Percentiles rank a stretch among this genome's conserved stretches.
Conservation (phyloP, 2,113 vertebrate species). For the Pelusios castaneus region DNA sequence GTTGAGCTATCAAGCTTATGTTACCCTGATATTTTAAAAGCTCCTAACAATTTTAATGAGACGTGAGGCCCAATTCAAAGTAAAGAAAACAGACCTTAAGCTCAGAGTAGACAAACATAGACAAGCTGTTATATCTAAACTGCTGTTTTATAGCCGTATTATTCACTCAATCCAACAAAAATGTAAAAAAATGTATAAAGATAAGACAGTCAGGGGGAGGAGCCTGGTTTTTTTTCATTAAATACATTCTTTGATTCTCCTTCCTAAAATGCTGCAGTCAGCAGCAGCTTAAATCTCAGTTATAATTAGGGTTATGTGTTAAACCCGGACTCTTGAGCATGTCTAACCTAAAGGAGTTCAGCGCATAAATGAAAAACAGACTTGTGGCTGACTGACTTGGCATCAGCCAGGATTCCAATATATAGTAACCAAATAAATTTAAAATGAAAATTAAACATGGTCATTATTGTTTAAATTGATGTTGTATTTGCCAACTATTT, state of each 20-base stretch:
- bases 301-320: conserved; percentile 85
- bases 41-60: conserved; percentile 60
- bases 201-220: conserved; percentile 68
- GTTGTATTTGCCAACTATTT: conserved; percentile 66
- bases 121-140: conserved; percentile 70
- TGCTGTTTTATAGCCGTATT: conserved; percentile 71
- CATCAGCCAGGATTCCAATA: conserved; percentile 69
- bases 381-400: conserved; percentile 74
- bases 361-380: conserved; percentile 77
- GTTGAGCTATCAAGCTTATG: conserved; percentile 32
- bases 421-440: conserved; percentile 74
- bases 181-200: conserved; percentile 65
- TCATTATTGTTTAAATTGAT: conserved; percentile 76
- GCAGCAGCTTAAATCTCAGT: conserved; percentile 80
- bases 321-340: conserved; percentile 77
- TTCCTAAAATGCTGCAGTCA: conserved; percentile 78
- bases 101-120: conserved; percentile 57
- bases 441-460: conserved; percentile 79
- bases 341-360: conserved; percentile 75
- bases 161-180: conserved; percentile 67
- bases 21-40: conserved; percentile 47
- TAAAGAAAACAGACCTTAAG: conserved; percentile 60
- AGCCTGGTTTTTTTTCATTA: conserved; percentile 65
- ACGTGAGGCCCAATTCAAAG: conserved; percentile 58
- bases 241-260: conserved; percentile 73